Percentiles rank a stretch among this genome's conserved stretches.
phyloP scores from a whole-genome alignment of 2,113 vertebrate genomes.

The Octodon degus region DNA sequence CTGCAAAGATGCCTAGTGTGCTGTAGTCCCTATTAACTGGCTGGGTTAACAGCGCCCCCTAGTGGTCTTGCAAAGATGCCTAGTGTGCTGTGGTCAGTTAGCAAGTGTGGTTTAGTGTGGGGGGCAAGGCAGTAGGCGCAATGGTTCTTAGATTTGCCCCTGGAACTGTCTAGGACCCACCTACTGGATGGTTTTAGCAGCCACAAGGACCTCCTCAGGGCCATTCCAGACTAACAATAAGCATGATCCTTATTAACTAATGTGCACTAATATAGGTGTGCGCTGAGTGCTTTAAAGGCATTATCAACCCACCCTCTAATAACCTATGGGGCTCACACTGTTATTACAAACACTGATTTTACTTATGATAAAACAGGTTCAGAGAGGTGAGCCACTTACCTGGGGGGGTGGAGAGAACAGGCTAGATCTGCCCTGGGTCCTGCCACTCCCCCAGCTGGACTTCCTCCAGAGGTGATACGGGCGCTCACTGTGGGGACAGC shows the following conservation, averaged over 20 bases:
- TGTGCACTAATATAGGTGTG: not conserved
- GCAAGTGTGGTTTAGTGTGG: not conserved
- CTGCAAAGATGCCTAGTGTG: not conserved
- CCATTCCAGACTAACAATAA: not conserved
- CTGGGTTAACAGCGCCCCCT: not conserved
- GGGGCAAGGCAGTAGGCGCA: rapidly evolving
- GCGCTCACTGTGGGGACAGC: not conserved
- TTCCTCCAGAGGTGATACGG: not conserved
- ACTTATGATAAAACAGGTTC: not conserved
- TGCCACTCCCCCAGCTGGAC: not conserved
- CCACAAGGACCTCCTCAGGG: not conserved
- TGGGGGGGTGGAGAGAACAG: not conserved
- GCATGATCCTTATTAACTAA: not conserved
- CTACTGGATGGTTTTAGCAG: no score
- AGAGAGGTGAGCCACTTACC: conserved; percentile 10
- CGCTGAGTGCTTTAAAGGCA: not conserved
- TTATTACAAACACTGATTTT: not conserved
- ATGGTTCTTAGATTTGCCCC: not conserved
- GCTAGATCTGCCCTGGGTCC: not conserved
- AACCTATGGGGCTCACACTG: not conserved
- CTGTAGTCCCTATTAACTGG: not conserved
- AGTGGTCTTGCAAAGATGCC: not conserved
- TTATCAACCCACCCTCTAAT: not conserved
- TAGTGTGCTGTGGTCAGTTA: not conserved
- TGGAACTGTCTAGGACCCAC: not conserved